Evolutionary conservation across 1,140 invertebrate species (phyloP), one percentile per base, ranked within the genome.

Genomic region (Zaprionus ornatus): DNA sequence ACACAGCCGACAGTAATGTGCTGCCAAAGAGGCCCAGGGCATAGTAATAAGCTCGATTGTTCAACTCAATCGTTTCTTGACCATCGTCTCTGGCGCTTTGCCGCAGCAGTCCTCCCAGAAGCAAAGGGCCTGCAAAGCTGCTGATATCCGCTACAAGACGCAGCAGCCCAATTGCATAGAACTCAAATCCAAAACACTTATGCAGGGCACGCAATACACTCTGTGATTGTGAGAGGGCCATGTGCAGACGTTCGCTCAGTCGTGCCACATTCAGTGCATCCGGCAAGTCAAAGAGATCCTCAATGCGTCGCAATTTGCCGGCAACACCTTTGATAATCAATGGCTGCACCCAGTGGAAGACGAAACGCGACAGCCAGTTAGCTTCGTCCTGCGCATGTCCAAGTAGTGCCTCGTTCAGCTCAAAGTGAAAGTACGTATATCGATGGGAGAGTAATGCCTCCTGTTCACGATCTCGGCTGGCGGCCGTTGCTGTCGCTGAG

Each of bases 271-370:
- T 92, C 42, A 91, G 61, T 2, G 82, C 81, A 54, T 84, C 93
- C 0, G 98, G 98, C 50, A 99, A 93, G 92, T 98, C 96, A 93
- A 96, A 98, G 0, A 99, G 92, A 93, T 99, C 98, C 90, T 97
- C 96, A 0, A 95, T 93, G 82, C 95, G 94, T 61, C 95, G 94
- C 7, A 99, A 92, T 74, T 95, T 94, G 7, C 96, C 95, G 56
- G 95, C 94, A 5, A 95, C 94, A 5, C 98, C 98, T 94, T 98
- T 98, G 57, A 95, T 87, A 93, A 99, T 96, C 42, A 99, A 92
- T 9, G 96, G 96, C 70, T 96, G 95, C 0, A 98, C 97, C 98
- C 98, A 99, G 72, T 95, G 93, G 90, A 99, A 98, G 15, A 96
- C 93, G 6, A 99, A 93, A 85, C 95, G 95, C 0, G 97, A 98